Base-by-base conservation (phyloP, 2,113 vertebrate species). In the Dunckerocampus dactyliophorus region DNA sequence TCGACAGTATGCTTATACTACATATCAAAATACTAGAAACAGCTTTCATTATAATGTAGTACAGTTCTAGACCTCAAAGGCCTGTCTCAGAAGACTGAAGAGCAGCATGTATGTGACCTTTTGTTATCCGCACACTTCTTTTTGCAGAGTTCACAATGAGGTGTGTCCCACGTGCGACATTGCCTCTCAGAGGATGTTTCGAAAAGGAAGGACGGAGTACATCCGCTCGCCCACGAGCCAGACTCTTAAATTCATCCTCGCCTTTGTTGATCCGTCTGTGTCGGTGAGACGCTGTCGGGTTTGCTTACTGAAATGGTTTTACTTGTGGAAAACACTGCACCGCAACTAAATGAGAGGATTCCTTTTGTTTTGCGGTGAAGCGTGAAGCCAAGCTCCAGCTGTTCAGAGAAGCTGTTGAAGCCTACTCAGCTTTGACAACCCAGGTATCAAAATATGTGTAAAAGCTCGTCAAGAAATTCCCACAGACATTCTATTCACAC, bases 151-250 rank as follows among this genome's bases (percentile, higher is more conserved):
- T 60, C 91, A 93, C 66, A 82, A 69, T 0, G 89, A 91, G n/a
- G 79, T 92, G 2, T 89, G 90, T 52, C 72, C 91, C 0, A 63
- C 90, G 3, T 89, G 89, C n/a, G 92, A 93, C 65, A 91, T 88
- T 0, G 89, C 87, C 31, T 89, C 91, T 1, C 90, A 91, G 67
- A 81, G 92, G 65, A 89, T 88, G 82, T 93, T 93, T 67, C 77
- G 82, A 47, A 88, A 85, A 45, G 92, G 93, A 61, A 81, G 92
- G 39, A 92, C 91, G 0, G 92, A 93, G 46, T 87, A 81, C n/a
- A 88, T 94, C 72, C 92, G 93, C 62, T 93, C 91, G 1, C 85
- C 92, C 3, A 89, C 91, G 9, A 89, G 80, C 43, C 86, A 92
- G 58, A 78, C 83, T 0, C 85, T 93, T 21, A 81, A 75, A 34